phyloP scores from a whole-genome alignment of 2,888 invertebrate species.

The Sialis fuliginosa region DNA sequence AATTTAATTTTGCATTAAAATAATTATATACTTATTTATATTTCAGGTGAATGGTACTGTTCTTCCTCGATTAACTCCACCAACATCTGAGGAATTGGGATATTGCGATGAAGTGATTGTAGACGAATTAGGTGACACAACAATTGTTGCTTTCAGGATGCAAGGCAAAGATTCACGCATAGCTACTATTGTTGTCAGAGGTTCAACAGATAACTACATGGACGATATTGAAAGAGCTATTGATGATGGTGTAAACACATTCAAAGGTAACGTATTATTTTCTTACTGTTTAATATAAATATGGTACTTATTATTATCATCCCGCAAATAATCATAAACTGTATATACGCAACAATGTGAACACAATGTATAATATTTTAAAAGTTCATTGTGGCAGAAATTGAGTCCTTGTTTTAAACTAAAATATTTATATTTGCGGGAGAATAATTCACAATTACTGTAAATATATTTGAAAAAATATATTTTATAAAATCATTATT shows the following conservation, averaged over 20 bases:
- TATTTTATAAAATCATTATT: slow-evolving; percentile 4
- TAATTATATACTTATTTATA: background rate
- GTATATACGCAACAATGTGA: background rate
- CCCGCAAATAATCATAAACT: too few relatives aligned
- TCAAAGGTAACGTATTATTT: slow-evolving; percentile 39
- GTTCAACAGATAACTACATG: slow-evolving; percentile 95
- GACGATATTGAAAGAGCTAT: slow-evolving; percentile 97
- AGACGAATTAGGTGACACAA: slow-evolving; percentile 91
- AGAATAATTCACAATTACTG: background rate
- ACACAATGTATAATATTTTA: background rate
- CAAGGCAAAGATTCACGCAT: slow-evolving; percentile 71
- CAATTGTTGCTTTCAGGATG: slow-evolving; percentile 84
- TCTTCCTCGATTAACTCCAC: slow-evolving; percentile 49
- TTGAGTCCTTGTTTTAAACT: background rate
- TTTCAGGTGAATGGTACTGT: slow-evolving; percentile 28
- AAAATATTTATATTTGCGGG: background rate
- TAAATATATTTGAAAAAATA: background rate
- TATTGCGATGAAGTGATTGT: slow-evolving; percentile 76
- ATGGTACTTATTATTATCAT: too few relatives aligned
- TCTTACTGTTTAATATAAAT: background rate
- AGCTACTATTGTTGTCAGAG: slow-evolving; percentile 85
- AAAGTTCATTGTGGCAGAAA: background rate
- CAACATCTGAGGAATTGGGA: slow-evolving; percentile 80
- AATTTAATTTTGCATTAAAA: background rate
- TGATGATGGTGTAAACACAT: slow-evolving; percentile 98